Evolutionary conservation across 2,888 invertebrate genomes (phyloP).

Genomic region (Luffia ferchaultella): DNA sequence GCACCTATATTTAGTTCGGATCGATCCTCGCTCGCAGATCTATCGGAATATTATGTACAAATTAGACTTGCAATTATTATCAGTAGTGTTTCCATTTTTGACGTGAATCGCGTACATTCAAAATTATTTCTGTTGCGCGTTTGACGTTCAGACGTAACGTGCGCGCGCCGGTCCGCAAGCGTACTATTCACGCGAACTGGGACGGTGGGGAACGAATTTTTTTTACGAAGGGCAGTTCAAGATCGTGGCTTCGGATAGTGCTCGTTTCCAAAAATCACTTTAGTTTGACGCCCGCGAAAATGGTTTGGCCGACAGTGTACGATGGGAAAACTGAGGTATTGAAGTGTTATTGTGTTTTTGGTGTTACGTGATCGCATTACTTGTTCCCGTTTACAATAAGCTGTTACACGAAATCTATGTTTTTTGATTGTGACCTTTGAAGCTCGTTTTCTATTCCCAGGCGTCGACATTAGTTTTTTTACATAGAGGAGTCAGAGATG

Average conservation of each 20-base stretch:
- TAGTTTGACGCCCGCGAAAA: constrained; percentile 25
- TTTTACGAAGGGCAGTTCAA: constrained; percentile 63
- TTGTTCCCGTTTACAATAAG: not conserved
- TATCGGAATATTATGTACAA: too few relatives aligned
- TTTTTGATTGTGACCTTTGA: too few relatives aligned
- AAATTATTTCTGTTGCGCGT: not conserved
- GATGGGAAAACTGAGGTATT: constrained; percentile 45
- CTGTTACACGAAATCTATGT: not conserved
- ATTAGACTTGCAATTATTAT: too few relatives aligned
- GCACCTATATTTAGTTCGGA: too few relatives aligned
- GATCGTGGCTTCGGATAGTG: constrained; percentile 50
- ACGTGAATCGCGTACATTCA: not conserved
- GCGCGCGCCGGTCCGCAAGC: constrained; percentile 28
- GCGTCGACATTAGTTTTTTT: too few relatives aligned
- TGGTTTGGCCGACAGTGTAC: constrained; percentile 54
- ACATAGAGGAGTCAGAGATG: too few relatives aligned
- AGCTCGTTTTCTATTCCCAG: too few relatives aligned
- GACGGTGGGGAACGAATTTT: constrained; percentile 46
- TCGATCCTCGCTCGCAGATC: too few relatives aligned
- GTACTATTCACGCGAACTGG: constrained; percentile 32
- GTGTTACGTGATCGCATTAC: not conserved
- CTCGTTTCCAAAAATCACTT: constrained; percentile 23
- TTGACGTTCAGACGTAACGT: not conserved
- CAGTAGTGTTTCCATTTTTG: too few relatives aligned
- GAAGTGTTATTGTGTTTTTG: not conserved